Base-by-base conservation (phyloP, 92 coral and sea anemone genomes). In the Phenganax stokvisi region DNA sequence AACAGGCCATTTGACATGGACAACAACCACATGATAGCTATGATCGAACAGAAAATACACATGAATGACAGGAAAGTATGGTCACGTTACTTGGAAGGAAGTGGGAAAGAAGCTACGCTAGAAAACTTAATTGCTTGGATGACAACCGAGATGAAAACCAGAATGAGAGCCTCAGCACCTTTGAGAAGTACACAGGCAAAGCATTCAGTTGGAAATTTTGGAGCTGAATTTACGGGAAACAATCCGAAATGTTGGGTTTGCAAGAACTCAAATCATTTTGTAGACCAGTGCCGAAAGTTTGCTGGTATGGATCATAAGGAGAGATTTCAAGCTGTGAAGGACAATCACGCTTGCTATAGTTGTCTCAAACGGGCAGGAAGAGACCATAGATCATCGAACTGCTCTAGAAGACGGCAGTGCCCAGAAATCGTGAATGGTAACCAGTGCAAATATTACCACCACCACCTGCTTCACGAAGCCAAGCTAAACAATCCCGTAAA, bases 301-400 rank as follows among this genome's bases (percentile, higher is more conserved):
- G 47, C 47, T 37, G 47, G 47, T 37, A 37, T 37, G 47, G 47
- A 37, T 37, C 47, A 37, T 5, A 37, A 37, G 47, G 47, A 37
- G 47, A 37, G 47, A 37, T 37, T 37, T 2, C 47, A 37, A 37
- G 47, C 47, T 37, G 47, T 37, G 5, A 37, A 80, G 65, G 85
- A 57, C 17, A 85, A 88, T 74, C 88, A 88, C 25, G 78, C 66
- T 76, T 85, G 85, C 56, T 88, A 84, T 61, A 84, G 81, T 57
- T 85, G 88, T 44, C 47, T 85, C 59, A 80, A 85, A 75, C 47
- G 71, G 54, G 87, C 90, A 8, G 87, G 85, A 10, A 54, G 87
- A 56, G 72, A 84, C 15, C 85, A 87, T 74, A 54, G 81, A 28
- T 37, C 72, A 68, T 57, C 63, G 15, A 87, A 84, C 57, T 87